Evolutionary conservation across 1,140 invertebrate species (phyloP).

Genomic region (Phymastichus coffea): DNA sequence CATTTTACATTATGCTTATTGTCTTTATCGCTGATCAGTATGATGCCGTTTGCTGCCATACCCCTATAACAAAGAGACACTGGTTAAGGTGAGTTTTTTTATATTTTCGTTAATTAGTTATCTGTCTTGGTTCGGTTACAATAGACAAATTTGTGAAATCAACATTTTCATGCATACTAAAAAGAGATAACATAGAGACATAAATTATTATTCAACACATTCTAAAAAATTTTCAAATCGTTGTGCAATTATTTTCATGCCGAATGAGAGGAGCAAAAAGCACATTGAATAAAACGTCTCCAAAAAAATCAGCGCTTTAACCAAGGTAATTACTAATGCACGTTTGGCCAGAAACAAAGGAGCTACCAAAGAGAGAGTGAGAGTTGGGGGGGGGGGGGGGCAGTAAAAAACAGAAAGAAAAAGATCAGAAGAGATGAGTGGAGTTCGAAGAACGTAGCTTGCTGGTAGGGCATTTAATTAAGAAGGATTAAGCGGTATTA

Average conservation of each 20-base stretch:
- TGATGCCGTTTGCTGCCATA: conserved; percentile 97
- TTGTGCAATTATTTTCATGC: background rate
- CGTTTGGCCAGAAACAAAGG: no score
- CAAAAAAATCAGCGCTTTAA: background rate
- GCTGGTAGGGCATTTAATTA: conserved; percentile 48
- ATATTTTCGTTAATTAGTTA: background rate
- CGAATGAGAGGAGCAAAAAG: background rate
- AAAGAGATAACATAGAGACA: background rate
- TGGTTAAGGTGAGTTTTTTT: conserved; percentile 83
- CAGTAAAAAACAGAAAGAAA: background rate
- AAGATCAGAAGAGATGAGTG: conserved; percentile 1
- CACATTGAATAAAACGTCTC: background rate
- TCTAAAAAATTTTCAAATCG: background rate
- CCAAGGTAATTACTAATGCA: background rate
- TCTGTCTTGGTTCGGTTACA: background rate
- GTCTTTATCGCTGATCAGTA: conserved; percentile 99
- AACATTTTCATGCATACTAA: background rate
- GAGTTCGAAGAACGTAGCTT: conserved; percentile 21
- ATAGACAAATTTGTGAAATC: background rate
- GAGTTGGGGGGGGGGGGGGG: no score
- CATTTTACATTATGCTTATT: conserved; percentile 98
- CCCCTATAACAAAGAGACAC: conserved; percentile 89
- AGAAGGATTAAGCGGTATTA: conserved; percentile 48
- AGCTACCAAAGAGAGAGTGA: background rate
- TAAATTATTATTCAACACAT: background rate